phyloP scores from a whole-genome alignment of 2,888 invertebrate genomes.

The Lithosia quadra region DNA sequence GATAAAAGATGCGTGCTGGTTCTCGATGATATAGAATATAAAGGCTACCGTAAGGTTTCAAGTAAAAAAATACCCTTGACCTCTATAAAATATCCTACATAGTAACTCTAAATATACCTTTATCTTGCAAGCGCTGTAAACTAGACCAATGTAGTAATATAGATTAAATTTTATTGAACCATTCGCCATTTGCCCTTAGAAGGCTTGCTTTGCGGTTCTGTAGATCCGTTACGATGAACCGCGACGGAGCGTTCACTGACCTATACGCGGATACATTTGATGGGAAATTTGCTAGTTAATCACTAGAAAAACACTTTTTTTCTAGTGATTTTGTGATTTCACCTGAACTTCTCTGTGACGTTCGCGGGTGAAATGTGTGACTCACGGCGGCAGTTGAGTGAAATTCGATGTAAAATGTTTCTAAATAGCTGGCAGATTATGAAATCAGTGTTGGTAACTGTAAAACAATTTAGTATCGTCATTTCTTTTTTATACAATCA shows the following conservation, averaged over 20 bases:
- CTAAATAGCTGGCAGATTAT: neutral
- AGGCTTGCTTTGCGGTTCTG: slow-evolving; percentile 45
- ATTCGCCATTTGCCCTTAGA: slow-evolving; percentile 45
- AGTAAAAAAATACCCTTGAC: neutral
- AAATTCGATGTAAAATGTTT: neutral
- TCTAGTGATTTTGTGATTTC: no score
- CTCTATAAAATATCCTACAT: neutral
- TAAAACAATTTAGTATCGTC: no score
- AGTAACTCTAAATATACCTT: neutral
- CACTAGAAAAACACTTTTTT: slow-evolving; percentile 56
- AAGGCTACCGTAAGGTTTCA: neutral
- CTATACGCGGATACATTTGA: slow-evolving; percentile 62
- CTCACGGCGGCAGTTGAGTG: neutral
- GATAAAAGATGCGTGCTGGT: no score
- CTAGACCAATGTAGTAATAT: slow-evolving; percentile 36
- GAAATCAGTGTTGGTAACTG: neutral
- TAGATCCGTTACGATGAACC: slow-evolving; percentile 49
- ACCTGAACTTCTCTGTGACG: neutral
- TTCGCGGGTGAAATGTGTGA: neutral
- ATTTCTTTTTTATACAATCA: neutral
- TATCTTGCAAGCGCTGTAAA: slow-evolving; percentile 24
- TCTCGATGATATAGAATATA: no score
- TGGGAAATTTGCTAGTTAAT: slow-evolving; percentile 64
- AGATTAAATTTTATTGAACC: slow-evolving; percentile 49
- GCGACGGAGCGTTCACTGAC: slow-evolving; percentile 62